These are phyloP conservation scores for Lates japonicus DNA, from an alignment of 2,797 vertebrate genomes.

Conservation along the genomic window DNA sequence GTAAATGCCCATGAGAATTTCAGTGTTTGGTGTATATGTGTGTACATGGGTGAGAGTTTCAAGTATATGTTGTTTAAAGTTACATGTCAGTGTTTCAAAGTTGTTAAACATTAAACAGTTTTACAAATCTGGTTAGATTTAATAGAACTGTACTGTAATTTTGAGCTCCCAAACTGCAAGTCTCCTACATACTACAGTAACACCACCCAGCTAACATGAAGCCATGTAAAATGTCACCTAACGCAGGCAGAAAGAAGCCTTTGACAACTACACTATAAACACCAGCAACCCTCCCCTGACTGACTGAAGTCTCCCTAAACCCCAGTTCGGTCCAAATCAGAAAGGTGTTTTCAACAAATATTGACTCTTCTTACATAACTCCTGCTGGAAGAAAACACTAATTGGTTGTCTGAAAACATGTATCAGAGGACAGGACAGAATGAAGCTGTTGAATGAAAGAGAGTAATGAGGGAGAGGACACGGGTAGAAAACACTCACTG, in stretches of 20 bases:
- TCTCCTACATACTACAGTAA: conserved; percentile 34
- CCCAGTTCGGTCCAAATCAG: conserved; percentile 69
- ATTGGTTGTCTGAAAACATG: conserved; percentile 80
- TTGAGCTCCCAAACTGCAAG: conserved; percentile 24
- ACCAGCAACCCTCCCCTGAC: conserved; percentile 37
- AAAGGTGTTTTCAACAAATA: conserved; percentile 85
- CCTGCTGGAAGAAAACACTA: conserved; percentile 78
- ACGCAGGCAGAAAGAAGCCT: conserved; percentile 75
- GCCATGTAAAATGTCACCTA: conserved; percentile 63
- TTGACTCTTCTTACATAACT: conserved; percentile 84
- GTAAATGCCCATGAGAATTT: background rate
- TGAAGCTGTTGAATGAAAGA: conserved; percentile 61
- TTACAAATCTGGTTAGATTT: background rate
- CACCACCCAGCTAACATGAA: conserved; percentile 49
- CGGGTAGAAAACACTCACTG: conserved; percentile 55
- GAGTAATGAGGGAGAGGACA: conserved; percentile 31
- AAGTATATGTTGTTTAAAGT: background rate
- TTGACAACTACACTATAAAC: conserved; percentile 74
- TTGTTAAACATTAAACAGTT: background rate
- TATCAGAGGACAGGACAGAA: conserved; percentile 54
- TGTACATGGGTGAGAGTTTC: background rate
- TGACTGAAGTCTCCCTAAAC: conserved; percentile 75
- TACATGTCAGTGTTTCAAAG: background rate
- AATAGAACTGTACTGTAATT: conserved; percentile 6
- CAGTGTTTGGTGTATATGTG: background rate